Conservation (phyloP, 2,888 invertebrate genomes). For the Neoitamus cyanurus region DNA sequence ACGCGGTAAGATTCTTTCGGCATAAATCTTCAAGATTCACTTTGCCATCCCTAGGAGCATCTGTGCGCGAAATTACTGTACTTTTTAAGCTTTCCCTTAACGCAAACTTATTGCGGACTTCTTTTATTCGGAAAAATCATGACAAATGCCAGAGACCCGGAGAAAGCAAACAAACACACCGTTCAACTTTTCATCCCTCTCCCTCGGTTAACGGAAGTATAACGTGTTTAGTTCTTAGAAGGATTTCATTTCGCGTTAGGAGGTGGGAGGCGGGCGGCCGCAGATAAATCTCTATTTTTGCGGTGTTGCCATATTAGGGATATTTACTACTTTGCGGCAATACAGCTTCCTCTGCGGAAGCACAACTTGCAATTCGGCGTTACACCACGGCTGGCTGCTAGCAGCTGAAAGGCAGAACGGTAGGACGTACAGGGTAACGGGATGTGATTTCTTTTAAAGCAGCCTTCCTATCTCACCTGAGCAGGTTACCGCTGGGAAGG, state of each 20-base stretch:
- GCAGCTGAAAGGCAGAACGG: background rate
- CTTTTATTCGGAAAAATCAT: background rate
- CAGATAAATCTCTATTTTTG: slow-evolving; percentile 20
- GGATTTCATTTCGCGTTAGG: background rate
- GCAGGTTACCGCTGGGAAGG: background rate
- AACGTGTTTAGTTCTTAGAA: background rate
- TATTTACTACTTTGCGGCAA: slow-evolving; percentile 4
- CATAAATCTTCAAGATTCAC: background rate
- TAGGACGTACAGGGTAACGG: background rate
- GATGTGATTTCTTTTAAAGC: background rate
- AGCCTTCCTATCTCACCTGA: background rate
- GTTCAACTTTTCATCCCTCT: background rate
- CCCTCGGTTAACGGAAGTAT: background rate
- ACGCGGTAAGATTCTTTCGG: background rate
- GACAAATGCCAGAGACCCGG: background rate
- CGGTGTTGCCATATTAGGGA: background rate
- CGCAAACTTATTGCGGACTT: background rate
- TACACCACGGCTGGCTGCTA: background rate
- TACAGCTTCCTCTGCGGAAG: slow-evolving; percentile 3
- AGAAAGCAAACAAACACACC: background rate
- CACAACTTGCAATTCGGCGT: background rate
- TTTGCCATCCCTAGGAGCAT: background rate
- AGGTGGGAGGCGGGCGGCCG: background rate
- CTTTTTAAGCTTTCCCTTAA: background rate
- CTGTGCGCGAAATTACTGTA: background rate